Evolutionary conservation across 2,888 invertebrate genomes (phyloP).

Genomic region (Ptychoptera contaminata): DNA sequence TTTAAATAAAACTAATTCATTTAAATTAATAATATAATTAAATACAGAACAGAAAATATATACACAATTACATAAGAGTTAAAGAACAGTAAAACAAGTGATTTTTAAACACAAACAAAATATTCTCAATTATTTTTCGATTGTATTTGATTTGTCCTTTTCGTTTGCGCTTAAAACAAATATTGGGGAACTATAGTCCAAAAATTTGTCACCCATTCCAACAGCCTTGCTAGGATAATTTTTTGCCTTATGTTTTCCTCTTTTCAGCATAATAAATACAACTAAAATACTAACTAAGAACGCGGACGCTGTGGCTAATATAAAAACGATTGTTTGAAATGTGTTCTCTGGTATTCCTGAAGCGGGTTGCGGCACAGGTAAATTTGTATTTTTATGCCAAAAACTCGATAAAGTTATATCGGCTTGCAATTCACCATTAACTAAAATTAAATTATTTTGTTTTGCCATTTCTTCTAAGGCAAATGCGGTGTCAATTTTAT

Average conservation of each 20-base stretch:
- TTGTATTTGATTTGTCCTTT: constrained; percentile 6
- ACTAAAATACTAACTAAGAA: constrained; percentile 64
- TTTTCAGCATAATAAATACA: constrained; percentile 58
- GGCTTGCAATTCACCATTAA: constrained; percentile 32
- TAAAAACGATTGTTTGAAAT: constrained; percentile 62
- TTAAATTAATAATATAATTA: no score
- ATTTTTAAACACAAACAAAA: neutral
- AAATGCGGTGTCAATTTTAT: constrained; percentile 64
- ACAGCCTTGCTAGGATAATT: constrained; percentile 12
- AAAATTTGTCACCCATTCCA: constrained; percentile 18
- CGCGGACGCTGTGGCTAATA: constrained; percentile 61
- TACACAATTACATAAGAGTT: no score
- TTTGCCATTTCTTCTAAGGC: constrained; percentile 62
- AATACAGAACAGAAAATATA: no score
- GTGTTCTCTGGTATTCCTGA: constrained; percentile 28
- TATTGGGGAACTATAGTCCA: constrained; percentile 28
- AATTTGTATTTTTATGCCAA: constrained; percentile 30
- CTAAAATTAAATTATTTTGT: constrained; percentile 20
- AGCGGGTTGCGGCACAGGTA: constrained; percentile 18
- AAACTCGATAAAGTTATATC: constrained; percentile 50
- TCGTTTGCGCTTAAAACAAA: constrained; percentile 25
- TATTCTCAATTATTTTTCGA: neutral
- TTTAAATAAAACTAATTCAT: no score
- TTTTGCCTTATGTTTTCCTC: constrained; percentile 32
- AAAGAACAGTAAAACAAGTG: no score